A percentile compares a stretch with the other conserved stretches of the same genome.
Evolutionary conservation across 2,797 vertebrate genomes (phyloP).

Genomic region (Macropus fuliginosus): DNA sequence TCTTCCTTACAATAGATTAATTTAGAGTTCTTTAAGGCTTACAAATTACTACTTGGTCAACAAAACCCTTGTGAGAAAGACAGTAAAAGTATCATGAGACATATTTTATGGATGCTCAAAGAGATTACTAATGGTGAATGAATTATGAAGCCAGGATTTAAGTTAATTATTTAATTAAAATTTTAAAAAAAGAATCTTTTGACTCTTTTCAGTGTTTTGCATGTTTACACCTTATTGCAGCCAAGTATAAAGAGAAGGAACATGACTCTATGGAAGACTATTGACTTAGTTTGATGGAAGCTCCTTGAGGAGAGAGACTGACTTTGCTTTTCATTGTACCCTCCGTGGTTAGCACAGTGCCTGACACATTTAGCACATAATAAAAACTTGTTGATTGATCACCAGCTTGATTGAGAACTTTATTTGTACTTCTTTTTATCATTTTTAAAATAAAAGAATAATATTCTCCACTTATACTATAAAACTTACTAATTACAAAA

Average conservation of each 20-base stretch:
- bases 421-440: background rate
- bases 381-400: background rate
- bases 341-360: background rate
- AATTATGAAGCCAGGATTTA: background rate
- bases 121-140: background rate
- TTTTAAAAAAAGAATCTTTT: background rate
- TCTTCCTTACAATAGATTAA: background rate
- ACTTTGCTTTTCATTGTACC: background rate
- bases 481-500: background rate
- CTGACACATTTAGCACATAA: background rate
- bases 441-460: background rate
- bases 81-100: background rate
- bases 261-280: background rate
- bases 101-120: background rate
- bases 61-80: background rate
- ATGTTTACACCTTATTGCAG: background rate
- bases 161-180: too few relatives aligned
- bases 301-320: background rate
- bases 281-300: background rate
- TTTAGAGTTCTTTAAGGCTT: background rate
- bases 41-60: background rate
- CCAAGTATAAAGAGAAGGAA: background rate
- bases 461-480: background rate
- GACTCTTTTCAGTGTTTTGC: background rate
- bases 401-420: background rate